Evolutionary conservation across 2,888 invertebrate genomes (phyloP).

Genomic region (Drosophila diplacantha): DNA sequence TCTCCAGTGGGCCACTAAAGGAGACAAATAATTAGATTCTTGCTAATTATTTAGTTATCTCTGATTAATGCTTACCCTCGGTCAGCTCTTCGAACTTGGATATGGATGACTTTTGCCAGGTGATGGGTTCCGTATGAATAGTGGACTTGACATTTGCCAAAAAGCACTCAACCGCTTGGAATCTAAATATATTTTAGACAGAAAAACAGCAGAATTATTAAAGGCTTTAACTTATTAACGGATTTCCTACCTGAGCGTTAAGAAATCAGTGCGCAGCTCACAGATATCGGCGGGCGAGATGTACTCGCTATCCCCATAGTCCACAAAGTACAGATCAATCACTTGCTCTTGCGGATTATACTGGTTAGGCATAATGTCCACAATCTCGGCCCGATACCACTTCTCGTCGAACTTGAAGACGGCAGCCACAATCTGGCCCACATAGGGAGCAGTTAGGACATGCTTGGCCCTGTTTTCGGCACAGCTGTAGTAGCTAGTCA

Average conservation of each 20-base stretch:
- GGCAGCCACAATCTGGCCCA: slow-evolving; percentile 91
- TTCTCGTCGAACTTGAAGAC: slow-evolving; percentile 88
- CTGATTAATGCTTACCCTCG: slow-evolving; percentile 78
- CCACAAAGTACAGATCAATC: slow-evolving; percentile 88
- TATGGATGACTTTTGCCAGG: slow-evolving; percentile 82
- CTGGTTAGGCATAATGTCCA: slow-evolving; percentile 82
- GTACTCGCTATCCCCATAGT: slow-evolving; percentile 91
- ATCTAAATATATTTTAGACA: slow-evolving; percentile 54
- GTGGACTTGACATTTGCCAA: slow-evolving; percentile 85
- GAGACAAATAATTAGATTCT: no score
- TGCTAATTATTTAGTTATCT: not conserved
- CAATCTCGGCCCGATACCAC: slow-evolving; percentile 84
- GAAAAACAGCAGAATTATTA: not conserved
- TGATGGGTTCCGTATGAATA: slow-evolving; percentile 76
- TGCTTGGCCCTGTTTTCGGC: slow-evolving; percentile 83
- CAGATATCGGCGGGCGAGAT: slow-evolving; percentile 83
- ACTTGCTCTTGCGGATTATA: slow-evolving; percentile 81
- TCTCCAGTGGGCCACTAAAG: slow-evolving; percentile 87
- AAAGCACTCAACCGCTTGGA: slow-evolving; percentile 92
- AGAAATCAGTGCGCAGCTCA: slow-evolving; percentile 85
- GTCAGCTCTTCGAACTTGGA: slow-evolving; percentile 85
- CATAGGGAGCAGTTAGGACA: slow-evolving; percentile 79
- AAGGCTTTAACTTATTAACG: no score
- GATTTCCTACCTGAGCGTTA: slow-evolving; percentile 73
- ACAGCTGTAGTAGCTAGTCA: slow-evolving; percentile 88